Evolutionary conservation across 2,888 invertebrate species (phyloP).

Genomic region (Rhyacophila evoluta): DNA sequence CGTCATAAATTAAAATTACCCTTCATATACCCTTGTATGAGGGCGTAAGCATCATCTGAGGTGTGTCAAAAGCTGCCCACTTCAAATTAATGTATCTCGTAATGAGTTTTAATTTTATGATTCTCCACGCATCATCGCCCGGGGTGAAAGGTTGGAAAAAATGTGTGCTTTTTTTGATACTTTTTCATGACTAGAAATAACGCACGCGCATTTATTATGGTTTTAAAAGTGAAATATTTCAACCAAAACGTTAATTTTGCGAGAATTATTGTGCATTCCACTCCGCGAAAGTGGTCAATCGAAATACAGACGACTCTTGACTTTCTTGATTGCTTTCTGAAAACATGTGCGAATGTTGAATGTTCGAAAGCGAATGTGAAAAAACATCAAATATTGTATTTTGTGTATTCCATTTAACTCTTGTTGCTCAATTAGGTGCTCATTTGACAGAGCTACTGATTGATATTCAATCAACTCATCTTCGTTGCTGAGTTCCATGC

Average conservation of each 20-base stretch:
- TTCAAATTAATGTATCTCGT: neutral
- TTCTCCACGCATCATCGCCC: conserved; percentile 29
- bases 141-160: neutral
- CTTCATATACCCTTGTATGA: neutral
- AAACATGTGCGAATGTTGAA: no score
- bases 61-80: neutral
- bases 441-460: no score
- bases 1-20: neutral
- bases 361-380: no score
- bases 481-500: no score
- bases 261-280: no score
- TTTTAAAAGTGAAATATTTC: neutral
- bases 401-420: no score
- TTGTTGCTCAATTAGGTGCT: no score
- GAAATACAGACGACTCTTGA: neutral
- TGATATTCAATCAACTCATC: no score
- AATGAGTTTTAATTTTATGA: neutral
- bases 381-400: no score
- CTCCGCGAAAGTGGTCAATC: no score
- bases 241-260: neutral
- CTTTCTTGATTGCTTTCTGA: neutral
- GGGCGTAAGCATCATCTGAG: conserved; percentile 7
- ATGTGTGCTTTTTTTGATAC: neutral
- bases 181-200: neutral
- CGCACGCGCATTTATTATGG: neutral